Evolutionary conservation across 2,797 vertebrate genomes (phyloP).

Genomic region (Scolopax rusticola): DNA sequence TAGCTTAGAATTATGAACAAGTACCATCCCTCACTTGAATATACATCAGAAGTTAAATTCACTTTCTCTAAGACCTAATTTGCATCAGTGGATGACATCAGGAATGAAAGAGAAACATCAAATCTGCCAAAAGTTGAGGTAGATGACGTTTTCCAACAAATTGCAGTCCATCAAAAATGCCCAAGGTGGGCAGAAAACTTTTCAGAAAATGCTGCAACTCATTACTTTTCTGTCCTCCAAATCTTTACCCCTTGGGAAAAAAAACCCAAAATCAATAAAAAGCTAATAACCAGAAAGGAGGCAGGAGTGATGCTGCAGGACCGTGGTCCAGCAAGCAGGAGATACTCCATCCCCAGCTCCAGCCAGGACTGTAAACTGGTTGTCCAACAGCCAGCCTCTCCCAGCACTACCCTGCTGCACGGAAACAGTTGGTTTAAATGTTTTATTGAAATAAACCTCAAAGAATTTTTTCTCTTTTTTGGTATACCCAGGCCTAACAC

Average conservation of each 20-base stretch:
- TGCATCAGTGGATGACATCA: fast-evolving
- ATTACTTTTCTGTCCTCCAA: not conserved
- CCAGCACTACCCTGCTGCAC: not conserved
- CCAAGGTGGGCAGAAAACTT: not conserved
- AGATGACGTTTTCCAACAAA: not conserved
- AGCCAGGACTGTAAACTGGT: not conserved
- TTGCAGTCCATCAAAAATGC: not conserved
- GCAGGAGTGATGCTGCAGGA: not conserved
- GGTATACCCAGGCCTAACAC: not conserved
- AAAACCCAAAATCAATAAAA: not conserved
- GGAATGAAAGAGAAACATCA: not conserved
- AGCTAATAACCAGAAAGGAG: not conserved
- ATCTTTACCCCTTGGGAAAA: not conserved
- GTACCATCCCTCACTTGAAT: not conserved
- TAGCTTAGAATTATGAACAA: not conserved
- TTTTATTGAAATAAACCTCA: not conserved
- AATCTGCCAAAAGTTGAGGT: not conserved
- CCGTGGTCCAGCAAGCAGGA: not conserved
- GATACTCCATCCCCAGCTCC: not conserved
- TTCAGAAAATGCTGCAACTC: not conserved
- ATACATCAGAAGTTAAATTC: not conserved
- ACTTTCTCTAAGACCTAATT: not conserved
- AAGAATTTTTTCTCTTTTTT: not conserved
- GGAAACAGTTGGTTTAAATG: not conserved
- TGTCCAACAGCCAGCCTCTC: not conserved